Conservation (phyloP, 2,113 vertebrate genomes). For the Probosciger aterrimus region DNA sequence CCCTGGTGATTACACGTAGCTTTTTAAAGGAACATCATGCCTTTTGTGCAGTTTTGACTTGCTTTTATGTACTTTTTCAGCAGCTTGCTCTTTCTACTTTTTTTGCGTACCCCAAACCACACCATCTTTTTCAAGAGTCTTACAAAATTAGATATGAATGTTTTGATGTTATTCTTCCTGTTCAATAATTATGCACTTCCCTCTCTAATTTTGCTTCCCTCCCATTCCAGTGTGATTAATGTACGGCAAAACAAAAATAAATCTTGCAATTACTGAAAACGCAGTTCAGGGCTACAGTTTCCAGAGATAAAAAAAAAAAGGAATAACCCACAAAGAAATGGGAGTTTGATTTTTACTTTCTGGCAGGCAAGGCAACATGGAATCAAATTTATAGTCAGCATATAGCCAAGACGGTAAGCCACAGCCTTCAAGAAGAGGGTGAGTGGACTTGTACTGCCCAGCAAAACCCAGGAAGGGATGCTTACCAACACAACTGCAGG, state of each 20-base stretch:
- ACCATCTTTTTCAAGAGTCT: not conserved
- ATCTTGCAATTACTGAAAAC: not conserved
- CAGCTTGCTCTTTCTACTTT: not conserved
- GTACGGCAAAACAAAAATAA: not conserved
- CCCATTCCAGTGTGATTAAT: not conserved
- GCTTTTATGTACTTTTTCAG: not conserved
- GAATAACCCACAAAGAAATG: not conserved
- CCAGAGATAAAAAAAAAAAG: not conserved
- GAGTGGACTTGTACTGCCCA: rapidly evolving
- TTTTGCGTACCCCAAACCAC: not conserved
- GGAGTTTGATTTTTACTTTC: not conserved
- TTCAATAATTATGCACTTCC: not conserved
- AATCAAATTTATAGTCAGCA: not conserved
- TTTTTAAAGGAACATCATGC: conserved; percentile 23
- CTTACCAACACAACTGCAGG: not conserved
- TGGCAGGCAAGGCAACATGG: not conserved
- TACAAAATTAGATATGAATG: not conserved
- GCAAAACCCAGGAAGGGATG: not conserved
- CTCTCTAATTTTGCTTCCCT: not conserved
- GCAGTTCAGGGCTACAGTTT: not conserved
- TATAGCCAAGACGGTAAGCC: not conserved
- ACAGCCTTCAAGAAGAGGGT: not conserved
- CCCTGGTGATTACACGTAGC: not conserved
- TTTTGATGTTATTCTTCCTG: conserved; percentile 5
- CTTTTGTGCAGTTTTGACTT: not conserved